Conservation (phyloP, 2,113 vertebrate species). For the Montifringilla adamsi region DNA sequence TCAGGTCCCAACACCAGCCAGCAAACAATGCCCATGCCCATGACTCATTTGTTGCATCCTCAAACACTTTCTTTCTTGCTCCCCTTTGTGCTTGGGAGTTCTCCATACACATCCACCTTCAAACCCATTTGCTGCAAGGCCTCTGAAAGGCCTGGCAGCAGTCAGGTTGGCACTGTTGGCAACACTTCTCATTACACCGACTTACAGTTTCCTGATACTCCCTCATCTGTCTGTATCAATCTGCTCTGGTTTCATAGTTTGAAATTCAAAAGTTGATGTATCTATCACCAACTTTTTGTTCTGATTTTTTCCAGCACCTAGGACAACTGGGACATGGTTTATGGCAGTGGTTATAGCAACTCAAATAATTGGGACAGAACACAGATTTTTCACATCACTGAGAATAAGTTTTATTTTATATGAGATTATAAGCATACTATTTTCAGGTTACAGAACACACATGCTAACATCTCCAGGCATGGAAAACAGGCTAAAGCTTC, state of each 20-base stretch:
- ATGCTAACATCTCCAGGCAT: neutral
- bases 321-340: neutral
- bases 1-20: neutral
- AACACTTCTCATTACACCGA: neutral
- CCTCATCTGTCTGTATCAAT: neutral
- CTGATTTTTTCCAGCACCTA: neutral
- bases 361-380: neutral
- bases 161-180: neutral
- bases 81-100: conserved; percentile 14
- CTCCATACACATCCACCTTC: conserved; percentile 2
- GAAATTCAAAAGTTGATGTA: neutral
- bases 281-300: neutral
- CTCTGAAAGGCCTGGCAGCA: neutral
- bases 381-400: neutral
- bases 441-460: conserved; percentile 30
- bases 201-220: neutral
- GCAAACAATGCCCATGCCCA: neutral
- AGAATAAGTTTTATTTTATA: neutral
- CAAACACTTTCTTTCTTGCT: neutral
- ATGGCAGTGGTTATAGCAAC: neutral
- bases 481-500: conserved; percentile 27
- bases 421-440: neutral
- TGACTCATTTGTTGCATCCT: conserved; percentile 2
- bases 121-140: neutral
- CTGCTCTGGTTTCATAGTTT: neutral